Base-by-base conservation (phyloP, 2,888 invertebrate species). In the Girardia tigrina region DNA sequence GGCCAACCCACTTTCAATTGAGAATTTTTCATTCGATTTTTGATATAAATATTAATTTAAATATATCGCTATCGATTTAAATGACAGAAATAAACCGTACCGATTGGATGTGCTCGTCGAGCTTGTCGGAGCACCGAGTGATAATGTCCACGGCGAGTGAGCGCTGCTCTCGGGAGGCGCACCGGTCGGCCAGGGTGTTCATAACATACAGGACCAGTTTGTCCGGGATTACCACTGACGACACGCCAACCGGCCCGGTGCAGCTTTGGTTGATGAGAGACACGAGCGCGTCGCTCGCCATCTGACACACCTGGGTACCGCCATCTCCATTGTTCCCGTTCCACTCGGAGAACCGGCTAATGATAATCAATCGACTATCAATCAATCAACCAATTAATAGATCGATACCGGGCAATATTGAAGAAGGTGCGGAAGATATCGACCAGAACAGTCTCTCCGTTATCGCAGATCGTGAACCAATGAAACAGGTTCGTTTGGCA, bases 51-150 rank as follows among this genome's bases (percentile, higher is more conserved):
- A n/a, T n/a, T n/a, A n/a, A n/a, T n/a, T n/a, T n/a, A n/a, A n/a
- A n/a, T n/a, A n/a, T n/a, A n/a, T n/a, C n/a, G n/a, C n/a, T n/a
- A n/a, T n/a, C n/a, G n/a, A n/a, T n/a, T n/a, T n/a, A n/a, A n/a
- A n/a, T n/a, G n/a, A n/a, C n/a, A n/a, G n/a, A n/a, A n/a, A n/a
- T n/a, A n/a, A n/a, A n/a, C n/a, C n/a, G n/a, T 84, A 92, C 92
- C 81, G 89, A 90, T 86, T 94, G 94, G 81, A 95, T 92, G 82
- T 93, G 94, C 23, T 92, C 90, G 84, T 95, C 94, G 77, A 97
- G 86, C 0, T 92, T 92, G 82, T 91, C 92, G 78, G 90, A 90
- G 73, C 94, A 94, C 85, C 94, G 92, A 28, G 90, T 86, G 27
- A 97, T 89, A 73, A 97, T 87, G 80, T 95, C 94, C 83, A 91